Conservation (phyloP, 2,113 vertebrate genomes). For the Oryzias celebensis region DNA sequence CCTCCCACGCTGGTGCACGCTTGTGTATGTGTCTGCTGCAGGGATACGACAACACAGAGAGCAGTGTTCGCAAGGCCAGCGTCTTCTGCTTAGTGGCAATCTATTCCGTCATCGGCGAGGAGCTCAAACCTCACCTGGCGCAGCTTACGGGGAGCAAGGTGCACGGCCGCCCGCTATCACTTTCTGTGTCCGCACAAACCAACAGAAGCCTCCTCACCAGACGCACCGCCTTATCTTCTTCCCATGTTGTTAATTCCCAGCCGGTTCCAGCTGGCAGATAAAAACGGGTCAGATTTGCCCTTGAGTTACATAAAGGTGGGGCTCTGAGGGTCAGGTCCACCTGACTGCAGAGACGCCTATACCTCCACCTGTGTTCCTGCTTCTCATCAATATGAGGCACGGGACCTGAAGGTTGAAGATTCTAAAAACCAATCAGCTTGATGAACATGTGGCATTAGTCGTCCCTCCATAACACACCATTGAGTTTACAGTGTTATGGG, state of each 20-base stretch:
- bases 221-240: constrained; percentile 49
- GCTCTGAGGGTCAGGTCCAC: constrained; percentile 19
- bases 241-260: constrained; percentile 38
- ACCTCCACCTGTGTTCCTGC: too few species aligned
- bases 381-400: too few species aligned
- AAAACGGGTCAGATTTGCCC: neutral
- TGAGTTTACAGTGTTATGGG: too few species aligned
- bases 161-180: neutral
- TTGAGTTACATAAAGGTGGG: constrained; percentile 38
- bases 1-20: constrained; percentile 44
- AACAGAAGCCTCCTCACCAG: constrained; percentile 20
- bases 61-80: constrained; percentile 97
- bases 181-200: constrained; percentile 1
- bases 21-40: constrained; percentile 46
- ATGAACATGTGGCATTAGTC: too few species aligned
- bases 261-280: constrained; percentile 23
- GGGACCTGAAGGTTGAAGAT: too few species aligned
- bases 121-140: constrained; percentile 96
- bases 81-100: constrained; percentile 98
- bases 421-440: too few species aligned
- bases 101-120: constrained; percentile 98
- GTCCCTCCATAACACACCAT: too few species aligned
- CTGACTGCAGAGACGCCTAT: neutral
- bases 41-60: constrained; percentile 98
- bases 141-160: constrained; percentile 92